Evolutionary conservation across 2,113 vertebrate species (phyloP).

Genomic region (Chionodraco myersi): DNA sequence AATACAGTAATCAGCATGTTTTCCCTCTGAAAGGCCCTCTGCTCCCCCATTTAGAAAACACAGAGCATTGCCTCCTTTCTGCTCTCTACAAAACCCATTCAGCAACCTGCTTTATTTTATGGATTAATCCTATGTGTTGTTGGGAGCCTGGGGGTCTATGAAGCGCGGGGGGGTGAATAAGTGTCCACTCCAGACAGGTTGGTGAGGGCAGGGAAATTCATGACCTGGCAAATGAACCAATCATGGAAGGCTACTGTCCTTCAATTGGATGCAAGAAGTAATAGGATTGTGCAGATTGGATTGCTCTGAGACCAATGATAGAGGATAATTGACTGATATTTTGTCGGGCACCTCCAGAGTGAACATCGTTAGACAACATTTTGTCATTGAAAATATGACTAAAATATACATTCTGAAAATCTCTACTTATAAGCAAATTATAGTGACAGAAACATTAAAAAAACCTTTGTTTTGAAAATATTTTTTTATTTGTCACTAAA

Average conservation of each 20-base stretch:
- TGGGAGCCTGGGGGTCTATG: slow-evolving; percentile 70
- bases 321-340: neutral
- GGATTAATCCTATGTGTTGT: slow-evolving; percentile 80
- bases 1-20: slow-evolving; percentile 91
- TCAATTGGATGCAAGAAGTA: neutral
- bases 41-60: slow-evolving; percentile 86
- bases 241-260: neutral
- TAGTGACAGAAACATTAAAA: too few species aligned
- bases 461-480: too few species aligned
- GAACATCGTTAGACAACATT: neutral
- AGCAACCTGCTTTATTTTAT: slow-evolving; percentile 82
- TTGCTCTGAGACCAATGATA: neutral
- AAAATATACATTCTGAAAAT: neutral
- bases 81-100: slow-evolving; percentile 82
- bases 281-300: neutral
- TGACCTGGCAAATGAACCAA: slow-evolving; percentile 19
- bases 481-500: too few species aligned
- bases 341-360: neutral
- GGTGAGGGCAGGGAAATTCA: slow-evolving; percentile 74
- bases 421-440: too few species aligned
- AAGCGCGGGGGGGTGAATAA: slow-evolving; percentile 66
- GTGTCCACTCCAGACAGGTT: slow-evolving; percentile 76
- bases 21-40: slow-evolving; percentile 85
- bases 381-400: neutral
- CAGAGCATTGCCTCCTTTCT: slow-evolving; percentile 79